These are phyloP conservation scores for Aphidius colemani DNA, from an alignment of 2,888 invertebrate species.

Conservation along the genomic window DNA sequence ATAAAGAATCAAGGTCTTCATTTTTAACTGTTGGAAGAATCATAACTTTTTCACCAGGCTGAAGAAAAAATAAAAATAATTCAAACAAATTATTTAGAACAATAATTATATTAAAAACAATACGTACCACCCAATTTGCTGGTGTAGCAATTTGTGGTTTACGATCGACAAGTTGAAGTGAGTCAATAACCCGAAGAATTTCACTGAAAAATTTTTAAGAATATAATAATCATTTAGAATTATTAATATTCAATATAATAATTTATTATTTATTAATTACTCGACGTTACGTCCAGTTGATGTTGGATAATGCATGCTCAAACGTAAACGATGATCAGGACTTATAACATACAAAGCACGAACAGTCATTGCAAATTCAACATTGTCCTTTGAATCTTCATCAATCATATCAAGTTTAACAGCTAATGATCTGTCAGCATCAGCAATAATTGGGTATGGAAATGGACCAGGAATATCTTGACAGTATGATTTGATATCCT, in stretches of 20 bases:
- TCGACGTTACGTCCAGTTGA: slow-evolving; percentile 86
- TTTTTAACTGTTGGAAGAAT: slow-evolving; percentile 73
- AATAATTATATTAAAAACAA: neutral
- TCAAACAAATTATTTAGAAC: slow-evolving; percentile 1
- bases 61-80: slow-evolving; percentile 37
- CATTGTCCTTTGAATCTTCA: slow-evolving; percentile 70
- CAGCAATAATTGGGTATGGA: slow-evolving; percentile 83
- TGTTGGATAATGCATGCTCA: slow-evolving; percentile 83
- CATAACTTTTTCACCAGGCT: slow-evolving; percentile 81
- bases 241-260: too few species aligned
- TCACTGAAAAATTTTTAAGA: slow-evolving; percentile 65
- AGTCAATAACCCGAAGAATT: slow-evolving; percentile 81
- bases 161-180: slow-evolving; percentile 76
- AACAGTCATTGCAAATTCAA: slow-evolving; percentile 72
- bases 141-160: slow-evolving; percentile 80
- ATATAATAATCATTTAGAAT: neutral
- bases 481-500: slow-evolving; percentile 74
- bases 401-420: slow-evolving; percentile 80
- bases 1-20: slow-evolving; percentile 69
- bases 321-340: slow-evolving; percentile 77
- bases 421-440: slow-evolving; percentile 73
- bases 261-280: slow-evolving; percentile 55
- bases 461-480: slow-evolving; percentile 73
- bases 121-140: slow-evolving; percentile 80
- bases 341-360: slow-evolving; percentile 81